Evolutionary conservation across 2,888 invertebrate species (phyloP).

Genomic region (Habroteleia sp.): DNA sequence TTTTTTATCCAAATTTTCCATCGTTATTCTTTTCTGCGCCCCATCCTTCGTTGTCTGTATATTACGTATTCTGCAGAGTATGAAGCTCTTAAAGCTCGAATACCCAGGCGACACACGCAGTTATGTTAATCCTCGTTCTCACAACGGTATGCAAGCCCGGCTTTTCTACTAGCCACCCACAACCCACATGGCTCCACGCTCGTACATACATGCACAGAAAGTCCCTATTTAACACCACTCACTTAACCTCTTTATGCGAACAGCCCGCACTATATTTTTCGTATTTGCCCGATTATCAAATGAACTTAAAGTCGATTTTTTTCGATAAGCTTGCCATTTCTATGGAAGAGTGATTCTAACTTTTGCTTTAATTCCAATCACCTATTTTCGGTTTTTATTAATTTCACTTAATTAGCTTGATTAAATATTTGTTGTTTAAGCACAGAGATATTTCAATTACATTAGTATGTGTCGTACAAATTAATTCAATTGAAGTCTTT

Average conservation of each 20-base stretch:
- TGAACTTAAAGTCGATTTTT: slow-evolving; percentile 50
- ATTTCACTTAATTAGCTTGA: too few relatives aligned
- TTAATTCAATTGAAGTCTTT: too few relatives aligned
- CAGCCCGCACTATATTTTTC: slow-evolving; percentile 37
- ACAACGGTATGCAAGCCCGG: slow-evolving; percentile 37
- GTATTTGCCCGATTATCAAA: slow-evolving; percentile 49
- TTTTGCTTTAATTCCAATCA: too few relatives aligned
- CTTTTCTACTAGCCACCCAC: slow-evolving; percentile 29
- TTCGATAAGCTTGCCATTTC: background rate
- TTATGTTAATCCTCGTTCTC: slow-evolving; percentile 66
- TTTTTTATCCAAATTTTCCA: slow-evolving; percentile 28
- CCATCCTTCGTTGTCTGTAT: slow-evolving; percentile 32
- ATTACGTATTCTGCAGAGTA: slow-evolving; percentile 65
- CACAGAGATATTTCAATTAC: too few relatives aligned
- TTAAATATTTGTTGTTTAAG: too few relatives aligned
- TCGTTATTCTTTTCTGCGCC: slow-evolving; percentile 21
- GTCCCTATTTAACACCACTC: slow-evolving; percentile 59
- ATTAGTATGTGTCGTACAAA: too few relatives aligned
- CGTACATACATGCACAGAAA: slow-evolving; percentile 61
- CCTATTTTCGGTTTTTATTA: too few relatives aligned
- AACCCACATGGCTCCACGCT: slow-evolving; percentile 34
- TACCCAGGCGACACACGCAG: slow-evolving; percentile 66
- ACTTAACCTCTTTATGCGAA: slow-evolving; percentile 53
- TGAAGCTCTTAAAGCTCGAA: slow-evolving; percentile 66
- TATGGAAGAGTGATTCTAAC: background rate